These are phyloP conservation scores for Pituophis catenifer DNA, from an alignment of 2,113 vertebrate genomes.

Conservation along the genomic window DNA sequence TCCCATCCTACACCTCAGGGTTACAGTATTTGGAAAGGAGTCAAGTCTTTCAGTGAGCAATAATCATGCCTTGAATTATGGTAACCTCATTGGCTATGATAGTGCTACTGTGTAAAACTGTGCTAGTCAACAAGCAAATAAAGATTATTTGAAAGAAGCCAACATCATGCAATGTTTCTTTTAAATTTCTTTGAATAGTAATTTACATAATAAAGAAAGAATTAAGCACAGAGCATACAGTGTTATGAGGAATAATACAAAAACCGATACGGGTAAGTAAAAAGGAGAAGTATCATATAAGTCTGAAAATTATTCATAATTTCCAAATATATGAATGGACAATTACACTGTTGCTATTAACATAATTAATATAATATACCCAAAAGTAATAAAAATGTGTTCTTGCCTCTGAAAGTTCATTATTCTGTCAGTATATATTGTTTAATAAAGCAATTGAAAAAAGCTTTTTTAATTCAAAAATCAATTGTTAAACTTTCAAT, in stretches of 20 bases:
- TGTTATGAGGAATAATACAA: background rate
- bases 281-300: background rate
- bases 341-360: background rate
- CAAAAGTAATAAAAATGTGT: background rate
- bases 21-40: background rate
- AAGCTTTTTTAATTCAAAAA: background rate
- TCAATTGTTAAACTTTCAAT: background rate
- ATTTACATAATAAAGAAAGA: background rate
- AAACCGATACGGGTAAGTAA: background rate
- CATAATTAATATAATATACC: background rate
- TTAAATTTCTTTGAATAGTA: background rate
- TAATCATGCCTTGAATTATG: background rate
- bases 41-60: background rate
- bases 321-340: background rate
- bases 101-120: background rate
- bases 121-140: background rate
- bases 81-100: background rate
- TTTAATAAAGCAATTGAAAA: background rate
- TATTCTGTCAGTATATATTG: background rate
- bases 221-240: background rate
- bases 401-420: background rate
- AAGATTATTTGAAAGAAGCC: background rate
- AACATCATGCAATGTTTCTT: background rate
- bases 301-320: background rate
- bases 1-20: background rate